Conservation (phyloP, 2,113 vertebrate species). For the Hirundichthys speculiger region DNA sequence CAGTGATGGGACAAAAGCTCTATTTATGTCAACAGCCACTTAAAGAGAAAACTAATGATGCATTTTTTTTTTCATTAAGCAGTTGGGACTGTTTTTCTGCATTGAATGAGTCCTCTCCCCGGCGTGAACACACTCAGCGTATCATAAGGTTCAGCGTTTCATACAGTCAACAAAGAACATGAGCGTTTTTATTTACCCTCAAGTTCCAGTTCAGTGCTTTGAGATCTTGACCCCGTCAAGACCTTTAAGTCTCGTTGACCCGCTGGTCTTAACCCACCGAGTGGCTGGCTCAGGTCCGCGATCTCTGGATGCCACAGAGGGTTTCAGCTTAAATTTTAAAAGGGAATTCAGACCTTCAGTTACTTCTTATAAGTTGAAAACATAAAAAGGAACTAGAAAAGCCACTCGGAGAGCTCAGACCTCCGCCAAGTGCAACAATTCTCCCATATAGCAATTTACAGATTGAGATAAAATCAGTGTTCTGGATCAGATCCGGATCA, state of each 20-base stretch:
- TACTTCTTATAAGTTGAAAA: too few relatives aligned
- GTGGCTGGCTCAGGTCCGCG: too few relatives aligned
- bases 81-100: constrained; percentile 3
- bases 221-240: not conserved
- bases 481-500: too few relatives aligned
- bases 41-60: not conserved
- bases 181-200: not conserved
- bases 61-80: not conserved
- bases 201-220: constrained; percentile 4
- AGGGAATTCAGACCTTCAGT: too few relatives aligned
- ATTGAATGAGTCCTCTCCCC: not conserved
- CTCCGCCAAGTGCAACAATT: too few relatives aligned
- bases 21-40: constrained; percentile 1
- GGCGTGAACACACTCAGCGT: not conserved
- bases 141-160: not conserved
- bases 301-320: too few relatives aligned
- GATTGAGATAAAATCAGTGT: too few relatives aligned
- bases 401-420: too few relatives aligned
- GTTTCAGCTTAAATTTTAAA: too few relatives aligned
- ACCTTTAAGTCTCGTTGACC: not conserved
- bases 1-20: not conserved
- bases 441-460: too few relatives aligned
- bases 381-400: too few relatives aligned
- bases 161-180: not conserved
- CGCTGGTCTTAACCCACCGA: not conserved